phyloP scores from a whole-genome alignment of 2,797 vertebrate genomes.

The Sebastes alutus region DNA sequence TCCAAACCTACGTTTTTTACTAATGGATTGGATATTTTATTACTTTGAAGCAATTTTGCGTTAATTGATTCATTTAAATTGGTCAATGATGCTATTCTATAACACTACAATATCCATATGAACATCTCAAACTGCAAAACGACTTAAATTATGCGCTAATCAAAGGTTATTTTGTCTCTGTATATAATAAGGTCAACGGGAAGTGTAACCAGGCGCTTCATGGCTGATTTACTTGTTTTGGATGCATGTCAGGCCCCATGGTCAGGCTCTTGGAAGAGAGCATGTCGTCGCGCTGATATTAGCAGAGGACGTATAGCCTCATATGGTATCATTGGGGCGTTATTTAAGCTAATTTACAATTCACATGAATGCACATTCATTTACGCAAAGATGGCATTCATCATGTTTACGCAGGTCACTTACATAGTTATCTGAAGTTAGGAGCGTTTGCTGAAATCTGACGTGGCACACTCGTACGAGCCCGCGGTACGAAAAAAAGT shows the following conservation, averaged over 20 bases:
- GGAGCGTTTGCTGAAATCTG: neutral
- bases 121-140: too few species aligned
- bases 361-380: too few species aligned
- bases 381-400: neutral
- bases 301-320: neutral
- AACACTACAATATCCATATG: too few species aligned
- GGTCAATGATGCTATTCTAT: too few species aligned
- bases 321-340: neutral
- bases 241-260: too few species aligned
- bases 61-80: too few species aligned
- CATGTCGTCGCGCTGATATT: neutral
- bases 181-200: too few species aligned
- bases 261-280: neutral
- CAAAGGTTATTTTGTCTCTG: too few species aligned
- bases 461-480: neutral
- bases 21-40: neutral
- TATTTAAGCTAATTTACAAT: neutral
- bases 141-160: too few species aligned
- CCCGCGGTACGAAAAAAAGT: neutral
- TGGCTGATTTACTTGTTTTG: neutral
- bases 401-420: neutral
- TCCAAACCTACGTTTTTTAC: neutral
- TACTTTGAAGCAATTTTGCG: neutral
- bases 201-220: too few species aligned
- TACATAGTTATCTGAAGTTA: neutral